Base-by-base conservation (phyloP, 2,888 invertebrate species). In the Pocota personata region DNA sequence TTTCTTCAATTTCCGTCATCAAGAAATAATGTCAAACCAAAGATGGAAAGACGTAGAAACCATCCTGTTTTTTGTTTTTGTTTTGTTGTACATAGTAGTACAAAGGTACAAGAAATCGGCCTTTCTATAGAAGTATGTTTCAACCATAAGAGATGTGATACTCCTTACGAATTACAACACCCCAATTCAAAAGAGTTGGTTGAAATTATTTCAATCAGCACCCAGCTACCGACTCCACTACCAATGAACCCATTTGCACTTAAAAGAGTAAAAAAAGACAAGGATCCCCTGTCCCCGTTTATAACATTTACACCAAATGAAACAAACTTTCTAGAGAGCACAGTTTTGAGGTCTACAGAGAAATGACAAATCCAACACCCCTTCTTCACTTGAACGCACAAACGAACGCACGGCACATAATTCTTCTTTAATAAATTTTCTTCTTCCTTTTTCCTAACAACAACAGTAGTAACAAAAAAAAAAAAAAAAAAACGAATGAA, bases 361-460 rank as follows among this genome's bases (percentile, higher is more conserved):
- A 55, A 52, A 60, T 32, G 64, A 82, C 69, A 58, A 32, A 66
- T 50, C 46, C 43, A 48, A 60, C 78, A 83, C 83, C 79, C 79
- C 79, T 83, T 83, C 73, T 79, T 79, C 80, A 84, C 79, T 73
- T 82, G 73, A 79, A 69, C 67, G 73, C 72, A 69, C 79, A 79
- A 79, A 75, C 64, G 80, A 84, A 82, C 58, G 76, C 76, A 72
- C 71, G 66, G 46, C 55, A 48, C 35, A 80, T 82, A 82, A 82
- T 86, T 86, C 82, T 46, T 86, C 80, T 86, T 82, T 86, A 84
- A 80, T 84, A 84, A 83, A 78, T 69, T 62, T 78, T 79, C 32
- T 40, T 58, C 35, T 52, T 57, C 37, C 32, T 27, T 27, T 69
- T 48, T 48, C 37, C 16, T 57, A 14, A 55, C 52, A 52, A 57